These are phyloP conservation scores for Agrotis clavis DNA, from an alignment of 2,888 invertebrate genomes.

Conservation along the genomic window DNA sequence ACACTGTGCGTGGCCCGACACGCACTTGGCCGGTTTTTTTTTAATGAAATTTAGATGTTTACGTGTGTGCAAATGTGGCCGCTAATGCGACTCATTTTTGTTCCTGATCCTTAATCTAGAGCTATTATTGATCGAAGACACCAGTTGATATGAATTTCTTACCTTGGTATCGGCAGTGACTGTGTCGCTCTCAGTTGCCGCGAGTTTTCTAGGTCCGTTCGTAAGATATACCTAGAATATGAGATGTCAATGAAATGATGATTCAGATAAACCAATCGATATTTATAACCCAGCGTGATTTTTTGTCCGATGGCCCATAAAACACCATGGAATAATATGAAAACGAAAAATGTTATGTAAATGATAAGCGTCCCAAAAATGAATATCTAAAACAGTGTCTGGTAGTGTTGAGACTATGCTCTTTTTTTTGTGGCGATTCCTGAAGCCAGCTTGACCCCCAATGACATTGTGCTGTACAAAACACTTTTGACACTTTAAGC, in stretches of 20 bases:
- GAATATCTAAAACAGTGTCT: too few species aligned
- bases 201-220: conserved; percentile 85
- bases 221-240: conserved; percentile 73
- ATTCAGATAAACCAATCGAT: conserved; percentile 18
- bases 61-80: too few species aligned
- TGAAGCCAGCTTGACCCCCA: neutral
- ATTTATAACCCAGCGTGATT: neutral
- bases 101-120: too few species aligned
- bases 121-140: too few species aligned
- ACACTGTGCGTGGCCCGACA: too few species aligned
- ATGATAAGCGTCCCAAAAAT: conserved; percentile 1
- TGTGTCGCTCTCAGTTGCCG: conserved; percentile 87
- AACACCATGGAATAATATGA: conserved; percentile 3
- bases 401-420: neutral
- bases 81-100: too few species aligned
- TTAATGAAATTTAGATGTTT: too few species aligned
- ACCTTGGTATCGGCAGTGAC: conserved; percentile 82
- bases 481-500: neutral
- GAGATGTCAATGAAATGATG: conserved; percentile 64
- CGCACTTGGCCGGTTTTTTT: too few species aligned
- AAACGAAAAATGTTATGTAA: conserved; percentile 2
- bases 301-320: neutral
- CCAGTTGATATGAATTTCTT: conserved; percentile 1
- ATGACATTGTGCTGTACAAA: neutral
- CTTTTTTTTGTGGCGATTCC: neutral